Evolutionary conservation across 1,140 invertebrate species (phyloP), one percentile per base, ranked within the genome.

Genomic region (Pogonus chalceus): DNA sequence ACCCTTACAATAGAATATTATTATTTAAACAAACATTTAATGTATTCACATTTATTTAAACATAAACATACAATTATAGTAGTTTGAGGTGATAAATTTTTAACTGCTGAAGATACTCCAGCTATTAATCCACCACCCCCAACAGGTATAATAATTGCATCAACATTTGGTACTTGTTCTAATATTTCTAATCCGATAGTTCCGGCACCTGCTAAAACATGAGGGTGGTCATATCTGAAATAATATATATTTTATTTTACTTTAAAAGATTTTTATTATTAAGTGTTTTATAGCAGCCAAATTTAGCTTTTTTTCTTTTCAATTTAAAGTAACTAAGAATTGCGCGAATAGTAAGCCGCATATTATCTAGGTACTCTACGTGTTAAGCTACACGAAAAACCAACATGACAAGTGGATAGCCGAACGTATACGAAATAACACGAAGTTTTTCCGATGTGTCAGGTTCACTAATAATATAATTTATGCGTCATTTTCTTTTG

Each of bases 201-300:
- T n/a, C 85, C 85, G 65, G 84, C 82, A 1, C 85, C 85, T 24
- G 82, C 77, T 9, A 87, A 63, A 18, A 87, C 80, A 59, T 85
- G 69, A 0, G 83, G 83, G 62, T 87, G 80, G 64, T 86, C 84
- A 60, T 83, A 83, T 9, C 81, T 82, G 4, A 7, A 31, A 31
- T 31, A 31, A 31, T 31, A 7, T 14, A 31, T 31, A 31, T 4
- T 14, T 31, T 31, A 4, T 31, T 31, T 7, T 31, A 31, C 14
- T 31, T 4, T 7, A 31, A 31, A 31, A 31, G 4, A 31, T 31
- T 31, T 31, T 31, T 7, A 31, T 31, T 4, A 31, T 31, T 7
- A n/a, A n/a, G n/a, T n/a, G n/a, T n/a, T n/a, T n/a, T n/a, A n/a
- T n/a, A n/a, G n/a, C n/a, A n/a, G n/a, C n/a, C n/a, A n/a, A n/a